phyloP scores from a whole-genome alignment of 2,797 vertebrate species.

The Chloroceryle inda region DNA sequence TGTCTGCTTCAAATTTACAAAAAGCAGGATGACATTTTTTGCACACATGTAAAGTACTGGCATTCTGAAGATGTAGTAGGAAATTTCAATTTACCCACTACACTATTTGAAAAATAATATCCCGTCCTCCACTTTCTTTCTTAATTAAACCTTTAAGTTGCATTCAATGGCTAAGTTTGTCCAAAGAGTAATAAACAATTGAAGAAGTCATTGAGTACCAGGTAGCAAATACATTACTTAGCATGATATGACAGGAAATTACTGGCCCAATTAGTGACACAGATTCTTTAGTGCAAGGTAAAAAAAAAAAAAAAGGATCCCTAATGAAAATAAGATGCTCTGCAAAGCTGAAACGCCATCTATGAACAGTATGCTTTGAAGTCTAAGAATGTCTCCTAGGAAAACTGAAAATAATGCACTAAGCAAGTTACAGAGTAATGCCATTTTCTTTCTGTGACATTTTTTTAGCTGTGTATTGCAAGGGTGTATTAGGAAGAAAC shows the following conservation, averaged over 20 bases:
- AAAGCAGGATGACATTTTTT: slow-evolving; percentile 11
- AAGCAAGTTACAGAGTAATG: slow-evolving; percentile 57
- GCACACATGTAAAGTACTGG: neutral
- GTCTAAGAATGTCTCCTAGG: slow-evolving; percentile 10
- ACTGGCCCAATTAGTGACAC: slow-evolving; percentile 6
- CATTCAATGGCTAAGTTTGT: slow-evolving; percentile 51
- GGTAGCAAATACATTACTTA: slow-evolving; percentile 25
- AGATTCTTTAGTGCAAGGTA: neutral
- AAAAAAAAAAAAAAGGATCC: neutral
- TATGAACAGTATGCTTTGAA: slow-evolving; percentile 2
- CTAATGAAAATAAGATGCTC: slow-evolving; percentile 34
- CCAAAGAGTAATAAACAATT: slow-evolving; percentile 1
- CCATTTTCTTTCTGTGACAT: slow-evolving; percentile 27
- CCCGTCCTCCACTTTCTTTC: neutral
- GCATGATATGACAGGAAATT: slow-evolving; percentile 15
- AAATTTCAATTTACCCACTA: slow-evolving; percentile 23
- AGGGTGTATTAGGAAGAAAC: neutral
- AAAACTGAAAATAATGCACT: slow-evolving; percentile 36
- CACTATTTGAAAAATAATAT: neutral
- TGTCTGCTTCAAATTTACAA: slow-evolving; percentile 1
- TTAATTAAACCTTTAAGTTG: slow-evolving; percentile 21
- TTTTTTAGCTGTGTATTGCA: slow-evolving; percentile 16
- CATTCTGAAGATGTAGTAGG: slow-evolving; percentile 5
- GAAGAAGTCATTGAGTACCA: slow-evolving; percentile 19
- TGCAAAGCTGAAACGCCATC: slow-evolving; percentile 31